Base-by-base conservation (phyloP, 1,140 invertebrate species). In the Chelonus insularis region DNA sequence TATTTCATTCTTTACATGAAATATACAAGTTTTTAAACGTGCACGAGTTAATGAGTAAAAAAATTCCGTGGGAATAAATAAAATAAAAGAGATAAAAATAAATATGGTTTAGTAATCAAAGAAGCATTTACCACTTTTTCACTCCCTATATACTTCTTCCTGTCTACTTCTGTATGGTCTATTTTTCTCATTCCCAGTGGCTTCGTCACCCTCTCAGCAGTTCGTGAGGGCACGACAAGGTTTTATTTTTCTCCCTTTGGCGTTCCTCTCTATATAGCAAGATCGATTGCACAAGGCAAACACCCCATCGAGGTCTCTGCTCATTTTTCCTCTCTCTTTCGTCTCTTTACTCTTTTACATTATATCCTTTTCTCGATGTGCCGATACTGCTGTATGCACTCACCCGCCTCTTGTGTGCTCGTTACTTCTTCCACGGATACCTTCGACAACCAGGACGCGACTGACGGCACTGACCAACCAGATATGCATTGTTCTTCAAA, bases 241-340 rank as follows among this genome's bases (percentile, higher is more conserved):
- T 52, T 34, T 36, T 34, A 52, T 37, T 37, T 37, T 34, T 52
- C 29, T n/a, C 70, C 71, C 69, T 59, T 48, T 56, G 34, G 39
- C 45, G 41, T 51, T 50, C 47, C 23, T 23, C 18, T 48, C 11
- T 23, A 20, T 48, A 18, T 18, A 48, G 20, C 20, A 48, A 48
- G 45, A 36, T 55, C 52, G 52, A 55, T 55, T 55, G 52, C 34
- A 55, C 52, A 18, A 36, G 34, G 36, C 34, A 18, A 55, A 55
- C 52, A 55, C 52, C 52, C 52, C 52, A 55, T 55, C 18, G 34
- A 37, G 52, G 52, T 37, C 48, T 29, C 25, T 34, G 14, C 5
- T 37, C 52, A 16, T 18, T 48, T 18, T 48, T 48, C 45, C 20
- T 25, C 18, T 25, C 18, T 25, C 45, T 18, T 18, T 21, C 18